Evolutionary conservation across 2,797 vertebrate genomes (phyloP).

Genomic region (Dipus sagitta): DNA sequence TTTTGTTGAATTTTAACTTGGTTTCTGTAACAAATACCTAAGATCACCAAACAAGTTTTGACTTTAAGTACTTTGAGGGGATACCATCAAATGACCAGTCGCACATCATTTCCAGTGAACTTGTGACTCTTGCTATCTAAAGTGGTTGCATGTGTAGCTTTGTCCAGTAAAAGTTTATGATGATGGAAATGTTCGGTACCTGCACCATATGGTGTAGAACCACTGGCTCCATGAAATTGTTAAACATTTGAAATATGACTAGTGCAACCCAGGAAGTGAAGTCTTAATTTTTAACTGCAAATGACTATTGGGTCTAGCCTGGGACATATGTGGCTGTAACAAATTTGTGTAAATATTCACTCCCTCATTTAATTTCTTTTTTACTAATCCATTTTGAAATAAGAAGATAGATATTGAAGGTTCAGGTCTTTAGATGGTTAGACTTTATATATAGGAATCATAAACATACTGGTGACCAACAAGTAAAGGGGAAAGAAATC

Average conservation of each 20-base stretch:
- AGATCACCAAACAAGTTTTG: conserved; percentile 23
- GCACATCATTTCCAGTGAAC: neutral
- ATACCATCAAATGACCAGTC: conserved; percentile 23
- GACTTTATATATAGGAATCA: neutral
- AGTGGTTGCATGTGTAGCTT: too few relatives aligned
- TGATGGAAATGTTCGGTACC: neutral
- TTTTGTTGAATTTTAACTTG: neutral
- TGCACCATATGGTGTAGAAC: neutral
- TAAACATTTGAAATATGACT: neutral
- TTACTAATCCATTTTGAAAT: conserved; percentile 15
- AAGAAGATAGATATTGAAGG: neutral
- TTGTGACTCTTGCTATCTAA: neutral
- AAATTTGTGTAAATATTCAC: neutral
- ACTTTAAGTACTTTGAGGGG: neutral
- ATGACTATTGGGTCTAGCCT: neutral
- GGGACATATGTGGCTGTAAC: neutral
- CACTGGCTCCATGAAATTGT: neutral
- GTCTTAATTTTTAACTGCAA: conserved; percentile 17
- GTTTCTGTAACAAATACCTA: neutral
- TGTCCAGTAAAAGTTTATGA: neutral
- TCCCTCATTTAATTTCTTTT: neutral
- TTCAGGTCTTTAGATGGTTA: conserved; percentile 30
- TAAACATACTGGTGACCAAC: neutral
- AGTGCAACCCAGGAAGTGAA: neutral
- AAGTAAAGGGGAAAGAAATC: neutral